Evolutionary conservation across 1,140 invertebrate species (phyloP).

Genomic region (Bombus pascuorum): DNA sequence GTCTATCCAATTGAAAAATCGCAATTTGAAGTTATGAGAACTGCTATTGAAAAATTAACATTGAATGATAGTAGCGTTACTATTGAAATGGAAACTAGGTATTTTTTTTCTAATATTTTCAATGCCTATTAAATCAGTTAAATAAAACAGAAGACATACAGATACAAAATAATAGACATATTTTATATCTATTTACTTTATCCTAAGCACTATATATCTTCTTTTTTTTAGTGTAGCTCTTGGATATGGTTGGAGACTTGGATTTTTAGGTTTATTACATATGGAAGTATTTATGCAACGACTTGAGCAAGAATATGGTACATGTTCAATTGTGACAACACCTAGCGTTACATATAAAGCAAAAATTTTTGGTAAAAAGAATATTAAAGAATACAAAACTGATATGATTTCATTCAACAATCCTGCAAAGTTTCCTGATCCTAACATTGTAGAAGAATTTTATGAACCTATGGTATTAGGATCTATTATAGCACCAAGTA

Average conservation of each 20-base stretch:
- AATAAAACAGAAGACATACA: not conserved
- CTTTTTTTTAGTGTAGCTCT: constrained; percentile 89
- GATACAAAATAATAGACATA: not conserved
- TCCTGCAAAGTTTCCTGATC: constrained; percentile 91
- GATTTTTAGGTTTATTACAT: constrained; percentile 97
- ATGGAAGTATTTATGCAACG: constrained; percentile 98
- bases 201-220: not conserved
- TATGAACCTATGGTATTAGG: constrained; percentile 95
- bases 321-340: constrained; percentile 94
- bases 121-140: constrained; percentile 6
- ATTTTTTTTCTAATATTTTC: constrained; percentile 25
- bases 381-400: constrained; percentile 85
- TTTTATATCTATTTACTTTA: not conserved
- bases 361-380: constrained; percentile 86
- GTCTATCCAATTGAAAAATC: constrained; percentile 96
- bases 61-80: constrained; percentile 97
- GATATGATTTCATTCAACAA: constrained; percentile 91
- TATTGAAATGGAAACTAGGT: constrained; percentile 91
- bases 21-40: constrained; percentile 88
- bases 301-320: constrained; percentile 95
- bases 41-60: constrained; percentile 94
- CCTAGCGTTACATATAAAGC: constrained; percentile 98
- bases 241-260: constrained; percentile 96
- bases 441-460: constrained; percentile 87
- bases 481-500: constrained; percentile 94